Base-by-base conservation (phyloP, 2,888 invertebrate species). In the Sinhomidia bicolor region DNA sequence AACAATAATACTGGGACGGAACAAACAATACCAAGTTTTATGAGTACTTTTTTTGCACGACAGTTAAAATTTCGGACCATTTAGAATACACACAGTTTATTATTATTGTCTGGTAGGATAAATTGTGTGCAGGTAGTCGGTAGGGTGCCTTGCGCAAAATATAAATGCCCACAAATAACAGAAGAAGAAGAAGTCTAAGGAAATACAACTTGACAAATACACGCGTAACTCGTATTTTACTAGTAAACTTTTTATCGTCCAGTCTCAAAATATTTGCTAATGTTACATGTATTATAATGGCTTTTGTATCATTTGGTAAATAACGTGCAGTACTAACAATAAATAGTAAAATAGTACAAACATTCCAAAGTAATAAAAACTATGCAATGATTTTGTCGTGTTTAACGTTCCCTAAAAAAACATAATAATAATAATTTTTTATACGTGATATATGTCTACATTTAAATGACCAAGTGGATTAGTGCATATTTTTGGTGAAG, bases 211-310 rank as follows among this genome's bases (percentile, higher is more conserved):
- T n/a, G n/a, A n/a, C n/a, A n/a, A n/a, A n/a, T n/a, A n/a, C n/a
- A n/a, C n/a, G n/a, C n/a, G n/a, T 10, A 26, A 29, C 60, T 60
- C 60, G 5, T 17, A 60, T 26, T 23, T 36, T 65, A 36, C 7
- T n/a, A n/a, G 9, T 65, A 36, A n/a, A 17, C 32, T n/a, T 65
- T 65, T 32, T 65, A 36, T 36, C 60, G 9, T 51, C 17, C 7
- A 9, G n/a, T 26, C 44, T 74, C 74, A 74, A 74, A 74, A 74
- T 74, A 74, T 47, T 74, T 74, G 29, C 74, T 36, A 5, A 47
- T 47, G 47, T 10, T 14, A 14, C 17, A 17, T 14, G 60, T 47
- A 14, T 47, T 14, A 10, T 60, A 60, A 60, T 60, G 29, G 60
- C 12, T 12, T 32, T n/a, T 32, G 17, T 65, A 36, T 14, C 62